Conservation (phyloP, 2,113 vertebrate genomes). For the Solenodon paradoxus region DNA sequence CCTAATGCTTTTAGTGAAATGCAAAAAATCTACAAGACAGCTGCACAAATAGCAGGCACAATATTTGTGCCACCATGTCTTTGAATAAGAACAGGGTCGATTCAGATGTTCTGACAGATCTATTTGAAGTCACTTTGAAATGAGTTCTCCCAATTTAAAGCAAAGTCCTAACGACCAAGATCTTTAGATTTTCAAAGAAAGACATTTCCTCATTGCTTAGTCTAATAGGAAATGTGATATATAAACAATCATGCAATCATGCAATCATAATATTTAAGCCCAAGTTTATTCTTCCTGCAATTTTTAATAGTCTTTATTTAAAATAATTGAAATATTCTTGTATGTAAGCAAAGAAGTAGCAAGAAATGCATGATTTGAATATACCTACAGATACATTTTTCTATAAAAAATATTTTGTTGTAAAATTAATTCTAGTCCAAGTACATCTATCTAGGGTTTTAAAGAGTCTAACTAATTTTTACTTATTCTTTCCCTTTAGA, state of each 20-base stretch:
- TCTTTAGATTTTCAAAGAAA: constrained; percentile 12
- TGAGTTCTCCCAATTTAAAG: background rate
- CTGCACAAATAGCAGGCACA: background rate
- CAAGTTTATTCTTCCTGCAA: background rate
- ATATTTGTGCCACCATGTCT: background rate
- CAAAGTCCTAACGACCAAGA: background rate
- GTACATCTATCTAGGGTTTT: background rate
- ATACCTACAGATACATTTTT: background rate
- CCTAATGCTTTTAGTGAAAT: background rate
- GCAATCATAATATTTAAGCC: background rate
- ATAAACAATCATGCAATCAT: background rate
- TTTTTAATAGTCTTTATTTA: background rate
- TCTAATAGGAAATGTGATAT: background rate
- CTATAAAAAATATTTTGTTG: constrained; percentile 18
- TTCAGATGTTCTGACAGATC: background rate
- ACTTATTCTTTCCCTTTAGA: constrained; percentile 48
- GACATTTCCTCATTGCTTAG: background rate
- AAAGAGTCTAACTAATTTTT: constrained; percentile 55
- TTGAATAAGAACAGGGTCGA: background rate
- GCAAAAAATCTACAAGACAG: background rate
- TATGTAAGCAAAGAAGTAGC: constrained; percentile 17
- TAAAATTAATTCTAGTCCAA: constrained; percentile 43
- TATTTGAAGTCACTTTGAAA: background rate
- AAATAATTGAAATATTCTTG: background rate
- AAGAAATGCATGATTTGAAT: background rate